These are phyloP conservation scores for Geococcyx californianus DNA, from an alignment of 2,113 vertebrate species.

Conservation along the genomic window DNA sequence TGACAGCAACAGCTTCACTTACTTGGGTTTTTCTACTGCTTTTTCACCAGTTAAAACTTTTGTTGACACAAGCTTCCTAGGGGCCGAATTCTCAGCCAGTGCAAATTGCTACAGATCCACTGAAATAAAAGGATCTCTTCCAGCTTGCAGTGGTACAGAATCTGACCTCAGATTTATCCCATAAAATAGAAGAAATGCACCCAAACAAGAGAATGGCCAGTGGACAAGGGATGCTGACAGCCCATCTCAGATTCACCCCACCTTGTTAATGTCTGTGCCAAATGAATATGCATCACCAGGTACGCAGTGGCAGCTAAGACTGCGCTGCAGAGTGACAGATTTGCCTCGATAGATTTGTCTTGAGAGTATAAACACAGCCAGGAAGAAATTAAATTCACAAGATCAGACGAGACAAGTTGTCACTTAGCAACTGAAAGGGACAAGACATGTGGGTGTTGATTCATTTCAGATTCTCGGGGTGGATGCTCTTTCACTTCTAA, in stretches of 20 bases:
- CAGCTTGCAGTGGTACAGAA: not conserved
- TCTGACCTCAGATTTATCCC: not conserved
- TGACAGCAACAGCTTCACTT: slow-evolving; percentile 45
- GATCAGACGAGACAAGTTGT: not conserved
- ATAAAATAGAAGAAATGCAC: slow-evolving; percentile 20
- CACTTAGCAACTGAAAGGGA: slow-evolving; percentile 21
- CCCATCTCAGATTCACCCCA: not conserved
- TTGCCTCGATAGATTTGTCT: not conserved
- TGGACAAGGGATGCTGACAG: not conserved
- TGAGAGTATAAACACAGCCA: slow-evolving; percentile 10
- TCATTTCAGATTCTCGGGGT: not conserved
- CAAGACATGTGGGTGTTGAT: not conserved
- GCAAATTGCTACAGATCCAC: slow-evolving; percentile 41
- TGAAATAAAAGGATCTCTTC: slow-evolving; percentile 12
- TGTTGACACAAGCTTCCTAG: slow-evolving; percentile 49
- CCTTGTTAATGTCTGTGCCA: not conserved
- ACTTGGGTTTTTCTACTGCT: slow-evolving; percentile 39
- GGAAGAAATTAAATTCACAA: slow-evolving; percentile 32
- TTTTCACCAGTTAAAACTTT: slow-evolving; percentile 64
- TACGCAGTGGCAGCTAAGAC: not conserved
- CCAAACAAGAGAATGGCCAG: not conserved
- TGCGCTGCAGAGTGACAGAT: not conserved
- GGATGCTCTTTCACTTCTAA: slow-evolving; percentile 4
- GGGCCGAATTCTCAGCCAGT: slow-evolving; percentile 25
- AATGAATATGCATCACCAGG: not conserved